These are phyloP conservation scores for Lagopus muta DNA, from an alignment of 2,113 vertebrate genomes.

Conservation along the genomic window DNA sequence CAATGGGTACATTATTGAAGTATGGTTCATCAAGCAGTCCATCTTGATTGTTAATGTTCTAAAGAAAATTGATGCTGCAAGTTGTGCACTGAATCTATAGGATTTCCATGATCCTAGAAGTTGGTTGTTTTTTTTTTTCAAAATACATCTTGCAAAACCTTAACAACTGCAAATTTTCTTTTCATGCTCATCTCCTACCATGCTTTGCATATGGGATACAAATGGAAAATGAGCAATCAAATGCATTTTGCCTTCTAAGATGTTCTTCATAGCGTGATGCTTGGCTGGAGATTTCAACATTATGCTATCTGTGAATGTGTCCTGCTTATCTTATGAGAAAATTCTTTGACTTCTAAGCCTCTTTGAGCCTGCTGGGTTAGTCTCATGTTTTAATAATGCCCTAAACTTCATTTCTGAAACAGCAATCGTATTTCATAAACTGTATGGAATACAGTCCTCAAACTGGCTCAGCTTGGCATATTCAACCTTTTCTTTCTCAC, in stretches of 20 bases:
- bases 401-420: background rate
- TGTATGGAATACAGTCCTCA: background rate
- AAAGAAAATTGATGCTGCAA: background rate
- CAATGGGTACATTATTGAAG: background rate
- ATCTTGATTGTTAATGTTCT: conserved; percentile 17
- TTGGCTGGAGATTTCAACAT: background rate
- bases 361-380: background rate
- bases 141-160: background rate
- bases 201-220: background rate
- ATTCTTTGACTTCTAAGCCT: background rate
- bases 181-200: background rate
- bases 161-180: background rate
- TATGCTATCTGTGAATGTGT: background rate
- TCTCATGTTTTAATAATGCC: background rate
- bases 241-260: background rate
- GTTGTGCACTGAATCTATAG: background rate
- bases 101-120: background rate
- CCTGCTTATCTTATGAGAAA: background rate
- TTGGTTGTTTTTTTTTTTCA: background rate
- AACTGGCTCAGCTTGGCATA: conserved; percentile 8
- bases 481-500: background rate
- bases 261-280: background rate
- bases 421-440: background rate
- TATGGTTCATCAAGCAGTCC: background rate
- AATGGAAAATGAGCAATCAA: background rate